Conservation (phyloP, 2,888 invertebrate genomes). For the Julus scandinavius region DNA sequence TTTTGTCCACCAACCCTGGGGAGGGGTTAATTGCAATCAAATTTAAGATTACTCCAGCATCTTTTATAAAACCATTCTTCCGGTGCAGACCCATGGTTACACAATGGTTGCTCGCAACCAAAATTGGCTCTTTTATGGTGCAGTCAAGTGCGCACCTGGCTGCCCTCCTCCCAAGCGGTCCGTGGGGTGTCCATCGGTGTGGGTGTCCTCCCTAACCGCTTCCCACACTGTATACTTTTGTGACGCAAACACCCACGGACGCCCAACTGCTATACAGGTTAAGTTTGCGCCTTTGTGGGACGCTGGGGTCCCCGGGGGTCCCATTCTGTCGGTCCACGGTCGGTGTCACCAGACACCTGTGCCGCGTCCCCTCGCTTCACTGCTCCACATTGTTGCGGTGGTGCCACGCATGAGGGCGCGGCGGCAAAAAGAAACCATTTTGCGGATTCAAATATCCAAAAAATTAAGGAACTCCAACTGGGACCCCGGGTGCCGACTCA, state of each 20-base stretch:
- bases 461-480: slow-evolving; percentile 3
- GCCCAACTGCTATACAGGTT: not conserved
- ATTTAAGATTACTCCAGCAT: not conserved
- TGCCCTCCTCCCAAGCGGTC: slow-evolving; percentile 22
- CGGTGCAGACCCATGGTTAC: not conserved
- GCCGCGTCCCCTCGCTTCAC: not conserved
- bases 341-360: slow-evolving; percentile 31
- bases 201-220: not conserved
- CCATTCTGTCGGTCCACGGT: not conserved
- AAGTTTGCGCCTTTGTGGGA: not conserved
- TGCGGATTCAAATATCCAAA: not conserved
- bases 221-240: not conserved
- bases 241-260: not conserved
- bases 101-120: not conserved
- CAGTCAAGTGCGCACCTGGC: slow-evolving; percentile 21
- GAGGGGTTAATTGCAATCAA: not conserved
- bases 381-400: not conserved
- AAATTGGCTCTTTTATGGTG: slow-evolving; percentile 29
- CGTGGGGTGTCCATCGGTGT: not conserved
- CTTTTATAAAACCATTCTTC: not conserved
- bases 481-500: not conserved
- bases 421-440: not conserved
- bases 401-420: slow-evolving; percentile 14
- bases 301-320: not conserved
- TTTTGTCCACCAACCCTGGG: not conserved